Base-by-base conservation (phyloP, 2,888 invertebrate species). In the Argyresthia goedartella region DNA sequence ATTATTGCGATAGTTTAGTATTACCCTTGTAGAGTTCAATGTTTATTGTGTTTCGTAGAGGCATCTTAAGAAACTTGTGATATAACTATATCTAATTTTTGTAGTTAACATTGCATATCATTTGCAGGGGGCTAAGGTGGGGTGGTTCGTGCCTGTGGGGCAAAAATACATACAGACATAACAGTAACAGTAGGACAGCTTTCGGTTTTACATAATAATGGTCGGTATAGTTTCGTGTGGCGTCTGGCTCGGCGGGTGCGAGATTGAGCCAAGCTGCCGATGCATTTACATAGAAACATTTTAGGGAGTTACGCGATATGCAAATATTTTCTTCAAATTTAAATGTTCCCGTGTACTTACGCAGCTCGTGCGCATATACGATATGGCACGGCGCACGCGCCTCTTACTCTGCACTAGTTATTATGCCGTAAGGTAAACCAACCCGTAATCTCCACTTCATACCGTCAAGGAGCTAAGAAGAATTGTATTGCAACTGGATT, bases 291-390 rank as follows among this genome's bases (percentile, higher is more conserved):
- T 86, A 74, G 76, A 72, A 84, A 64, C 60, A 66, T 69, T 74
- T 81, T 79, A 73, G 81, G 81, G 81, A 73, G 80, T 81, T 79
- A 79, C 77, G 76, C 78, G 85, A 85, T 86, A 86, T 86, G 85
- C 84, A 86, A 86, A 85, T 85, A 84, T 84, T 81, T 82, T 70
- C 71, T 77, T 75, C 63, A 74, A 76, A 76, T 78, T 77, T 69
- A 65, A 80, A 79, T 76, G 69, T 65, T 62, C 25, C 25, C 6
- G 25, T 25, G 56, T 60, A 61, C 63, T 61, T 59, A 63, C 67
- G 62, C 64, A 60, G 53, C 63, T 61, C 61, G 60, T 56, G 65
- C 61, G 61, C 54, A 35, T 43, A 42, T 58, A 64, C 62, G 59
- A 57, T 57, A 53, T 51, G 55, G 54, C 62, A 64, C 60, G 59